These are phyloP conservation scores for Squalus acanthias DNA, from an alignment of 2,797 vertebrate genomes.

Conservation along the genomic window DNA sequence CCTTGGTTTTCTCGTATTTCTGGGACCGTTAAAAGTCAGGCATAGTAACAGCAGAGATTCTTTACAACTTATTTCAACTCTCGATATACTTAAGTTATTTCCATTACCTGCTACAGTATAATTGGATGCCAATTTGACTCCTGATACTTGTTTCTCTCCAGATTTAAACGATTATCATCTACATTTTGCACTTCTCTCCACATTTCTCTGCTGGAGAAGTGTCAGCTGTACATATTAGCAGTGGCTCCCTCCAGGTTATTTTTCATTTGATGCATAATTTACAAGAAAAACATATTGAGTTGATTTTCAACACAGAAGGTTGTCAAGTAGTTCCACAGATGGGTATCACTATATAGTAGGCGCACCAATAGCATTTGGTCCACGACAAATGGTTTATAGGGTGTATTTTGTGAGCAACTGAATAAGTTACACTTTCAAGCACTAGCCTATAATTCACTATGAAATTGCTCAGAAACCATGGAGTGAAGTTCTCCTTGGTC, in stretches of 20 bases:
- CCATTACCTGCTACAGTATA: not conserved
- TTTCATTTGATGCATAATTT: slow-evolving; percentile 34
- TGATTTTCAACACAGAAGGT: slow-evolving; percentile 33
- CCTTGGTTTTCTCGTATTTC: no score
- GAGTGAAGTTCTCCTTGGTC: not conserved
- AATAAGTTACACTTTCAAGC: not conserved
- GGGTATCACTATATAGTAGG: not conserved
- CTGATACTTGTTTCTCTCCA: not conserved
- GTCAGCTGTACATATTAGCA: slow-evolving; percentile 31
- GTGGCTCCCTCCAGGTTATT: slow-evolving; percentile 25
- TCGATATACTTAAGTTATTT: not conserved
- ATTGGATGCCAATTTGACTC: not conserved
- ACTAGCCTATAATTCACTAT: not conserved
- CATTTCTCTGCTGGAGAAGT: slow-evolving; percentile 10
- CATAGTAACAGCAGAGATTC: not conserved
- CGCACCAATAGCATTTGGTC: not conserved
- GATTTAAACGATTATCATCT: slow-evolving; percentile 15
- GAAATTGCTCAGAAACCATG: not conserved
- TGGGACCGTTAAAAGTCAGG: not conserved
- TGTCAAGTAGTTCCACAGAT: slow-evolving; percentile 19
- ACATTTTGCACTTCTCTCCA: slow-evolving; percentile 5
- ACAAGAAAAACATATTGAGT: slow-evolving; percentile 26
- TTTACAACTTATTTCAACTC: not conserved
- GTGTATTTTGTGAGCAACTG: not conserved
- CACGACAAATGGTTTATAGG: not conserved